Percentiles rank a stretch among this genome's conserved stretches.
Conservation (phyloP, 2,113 vertebrate genomes). For the Ia io region DNA sequence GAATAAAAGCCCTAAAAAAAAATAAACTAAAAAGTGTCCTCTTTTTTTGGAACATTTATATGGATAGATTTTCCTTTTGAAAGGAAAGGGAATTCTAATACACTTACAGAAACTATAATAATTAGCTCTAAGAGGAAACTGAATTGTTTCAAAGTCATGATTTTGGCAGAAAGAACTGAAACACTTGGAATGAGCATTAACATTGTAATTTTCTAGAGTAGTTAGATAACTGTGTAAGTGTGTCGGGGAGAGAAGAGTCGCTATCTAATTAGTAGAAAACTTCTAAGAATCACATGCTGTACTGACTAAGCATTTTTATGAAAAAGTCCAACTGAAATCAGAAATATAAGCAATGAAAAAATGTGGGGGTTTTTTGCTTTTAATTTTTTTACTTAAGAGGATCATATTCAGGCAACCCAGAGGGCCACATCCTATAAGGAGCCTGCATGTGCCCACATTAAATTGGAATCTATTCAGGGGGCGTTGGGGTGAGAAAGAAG, state of each 20-base stretch:
- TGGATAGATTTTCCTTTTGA: not conserved
- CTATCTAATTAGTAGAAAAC: constrained; percentile 56
- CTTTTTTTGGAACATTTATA: not conserved
- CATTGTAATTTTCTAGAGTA: constrained; percentile 52
- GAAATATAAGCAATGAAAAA: not conserved
- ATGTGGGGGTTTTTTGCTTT: not conserved
- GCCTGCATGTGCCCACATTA: not conserved
- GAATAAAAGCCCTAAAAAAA: constrained; percentile 6
- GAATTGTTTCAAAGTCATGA: constrained; percentile 56
- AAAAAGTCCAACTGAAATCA: constrained; percentile 14
- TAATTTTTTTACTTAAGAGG: not conserved
- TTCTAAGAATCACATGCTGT: constrained; percentile 16
- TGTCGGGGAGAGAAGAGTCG: not conserved
- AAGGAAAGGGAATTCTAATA: constrained; percentile 48
- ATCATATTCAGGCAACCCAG: not conserved
- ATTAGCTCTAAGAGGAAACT: constrained; percentile 63
- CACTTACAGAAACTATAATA: constrained; percentile 51
- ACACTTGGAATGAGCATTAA: constrained; percentile 27
- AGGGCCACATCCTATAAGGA: not conserved
- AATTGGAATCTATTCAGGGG: not conserved
- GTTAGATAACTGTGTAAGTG: constrained; percentile 48
- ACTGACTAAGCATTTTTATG: constrained; percentile 30
- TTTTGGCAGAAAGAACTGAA: constrained; percentile 62
- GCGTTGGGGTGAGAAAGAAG: no score
- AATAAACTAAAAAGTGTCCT: not conserved